Evolutionary conservation across 2,113 vertebrate species (phyloP), one percentile per base, ranked within the genome.

Genomic region (Lepus timidus): DNA sequence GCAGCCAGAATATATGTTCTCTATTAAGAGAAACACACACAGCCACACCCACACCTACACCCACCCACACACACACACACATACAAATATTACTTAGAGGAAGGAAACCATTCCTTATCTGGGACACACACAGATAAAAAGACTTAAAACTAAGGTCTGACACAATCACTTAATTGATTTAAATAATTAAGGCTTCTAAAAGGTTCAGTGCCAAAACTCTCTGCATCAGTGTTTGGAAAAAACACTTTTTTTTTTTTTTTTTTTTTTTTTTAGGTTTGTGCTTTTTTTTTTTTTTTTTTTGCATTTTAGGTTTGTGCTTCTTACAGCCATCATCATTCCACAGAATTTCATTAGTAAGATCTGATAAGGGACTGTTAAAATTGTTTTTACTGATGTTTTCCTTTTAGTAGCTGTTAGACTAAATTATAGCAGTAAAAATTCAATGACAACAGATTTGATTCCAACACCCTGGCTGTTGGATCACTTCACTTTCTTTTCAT

Each of bases 401-500:
- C 82, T 94, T 98, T 98, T 98, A 98, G 98, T 98, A 98, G 95
- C 97, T 98, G 98, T 98, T 98, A 99, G 96, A 97, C 97, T 98
- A 98, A 98, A 97, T 98, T 97, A 98, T 96, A 98, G 96, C 64
- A n/a, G 98, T 98, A 98, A 97, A 94, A 98, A 98, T 96, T 97
- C 10, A 80, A 96, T 96, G 98, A 97, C 92, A 95, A 98, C 95
- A 96, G 96, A 97, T 97, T 96, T 79, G 55, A 95, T 95, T 88
- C 96, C 97, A 97, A 85, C 91, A 91, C 89, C 93, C 11, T 39
- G 93, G 65, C 85, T 2, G 74, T 88, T 97, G 97, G 97, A 96
- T 99, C 99, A 99, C 98, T 99, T 99, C 36, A 99, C 98, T 97
- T 99, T 99, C 98, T 99, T 99, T 88, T 99, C 99, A 25, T 97